A percentile compares a stretch with the other conserved stretches of the same genome.
phyloP scores from a whole-genome alignment of 1,140 invertebrate genomes.

The Heliothis virescens region DNA sequence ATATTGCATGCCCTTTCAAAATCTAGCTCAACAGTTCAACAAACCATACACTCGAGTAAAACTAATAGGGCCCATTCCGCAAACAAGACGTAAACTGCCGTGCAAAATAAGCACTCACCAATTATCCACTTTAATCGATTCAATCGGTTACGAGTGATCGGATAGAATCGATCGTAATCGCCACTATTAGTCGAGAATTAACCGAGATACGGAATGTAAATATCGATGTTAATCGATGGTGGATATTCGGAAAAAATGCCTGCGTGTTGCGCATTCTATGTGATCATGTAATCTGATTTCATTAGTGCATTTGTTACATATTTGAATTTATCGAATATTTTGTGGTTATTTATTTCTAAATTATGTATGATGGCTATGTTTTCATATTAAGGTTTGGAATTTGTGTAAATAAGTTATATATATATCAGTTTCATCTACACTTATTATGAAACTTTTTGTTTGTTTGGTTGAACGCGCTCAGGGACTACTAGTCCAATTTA shows the following conservation, averaged over 20 bases:
- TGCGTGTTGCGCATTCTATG: not conserved
- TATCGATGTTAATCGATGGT: constrained; percentile 42
- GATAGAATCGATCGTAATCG: constrained; percentile 42
- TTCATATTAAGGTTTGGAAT: not conserved
- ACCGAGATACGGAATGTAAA: constrained; percentile 40
- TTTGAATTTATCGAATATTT: not conserved
- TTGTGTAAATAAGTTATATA: not conserved
- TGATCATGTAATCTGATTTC: constrained; percentile 13
- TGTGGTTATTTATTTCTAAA: not conserved
- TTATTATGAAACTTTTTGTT: too few species aligned
- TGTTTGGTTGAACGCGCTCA: too few species aligned
- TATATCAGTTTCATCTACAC: too few species aligned
- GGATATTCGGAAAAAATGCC: constrained; percentile 17
- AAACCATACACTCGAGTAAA: constrained; percentile 39
- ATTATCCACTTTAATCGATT: constrained; percentile 42
- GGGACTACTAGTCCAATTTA: too few species aligned
- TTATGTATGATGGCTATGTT: not conserved
- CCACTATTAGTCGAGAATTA: constrained; percentile 31
- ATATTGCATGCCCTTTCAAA: constrained; percentile 24
- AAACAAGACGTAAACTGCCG: constrained; percentile 39
- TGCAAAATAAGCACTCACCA: constrained; percentile 44
- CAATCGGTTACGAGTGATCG: constrained; percentile 34
- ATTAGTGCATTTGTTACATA: constrained; percentile 7
- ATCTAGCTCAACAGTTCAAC: constrained; percentile 42
- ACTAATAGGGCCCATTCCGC: constrained; percentile 39